A percentile compares a stretch with the other conserved stretches of the same genome.
phyloP scores from a whole-genome alignment of 2,113 vertebrate genomes.

The Puntigrus tetrazona region DNA sequence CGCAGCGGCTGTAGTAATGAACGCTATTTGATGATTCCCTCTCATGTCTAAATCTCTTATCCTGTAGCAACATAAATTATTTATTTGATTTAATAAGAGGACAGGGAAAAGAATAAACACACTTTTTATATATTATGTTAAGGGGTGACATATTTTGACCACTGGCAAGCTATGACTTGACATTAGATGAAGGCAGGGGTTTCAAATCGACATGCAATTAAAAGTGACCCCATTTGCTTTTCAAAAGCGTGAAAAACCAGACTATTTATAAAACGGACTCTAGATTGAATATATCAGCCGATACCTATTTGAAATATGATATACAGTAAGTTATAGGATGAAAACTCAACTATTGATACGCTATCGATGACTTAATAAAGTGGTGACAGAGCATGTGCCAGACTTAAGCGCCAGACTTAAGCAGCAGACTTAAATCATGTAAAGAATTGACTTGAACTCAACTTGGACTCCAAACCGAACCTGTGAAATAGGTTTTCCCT shows the following conservation, averaged over 20 bases:
- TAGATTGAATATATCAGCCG: too few species aligned
- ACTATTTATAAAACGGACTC: too few species aligned
- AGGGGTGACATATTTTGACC: neutral
- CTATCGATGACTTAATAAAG: too few species aligned
- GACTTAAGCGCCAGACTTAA: too few species aligned
- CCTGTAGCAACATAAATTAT: neutral
- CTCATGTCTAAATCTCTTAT: conserved; percentile 22
- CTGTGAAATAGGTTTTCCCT: too few species aligned
- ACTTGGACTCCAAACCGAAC: too few species aligned
- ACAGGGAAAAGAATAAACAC: neutral
- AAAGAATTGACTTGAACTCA: too few species aligned
- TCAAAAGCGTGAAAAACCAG: neutral
- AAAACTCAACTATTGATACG: too few species aligned
- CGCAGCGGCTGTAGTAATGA: neutral
- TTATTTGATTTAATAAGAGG: neutral
- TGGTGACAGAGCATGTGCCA: too few species aligned
- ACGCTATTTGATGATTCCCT: neutral
- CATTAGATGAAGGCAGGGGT: neutral
- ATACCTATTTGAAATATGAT: too few species aligned
- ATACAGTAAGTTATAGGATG: too few species aligned
- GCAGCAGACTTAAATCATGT: too few species aligned
- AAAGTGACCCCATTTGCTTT: neutral
- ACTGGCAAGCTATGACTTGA: neutral
- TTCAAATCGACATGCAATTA: neutral
- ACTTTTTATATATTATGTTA: neutral